These are phyloP conservation scores for Pangasianodon hypophthalmus DNA, from an alignment of 2,113 vertebrate genomes.

Conservation along the genomic window DNA sequence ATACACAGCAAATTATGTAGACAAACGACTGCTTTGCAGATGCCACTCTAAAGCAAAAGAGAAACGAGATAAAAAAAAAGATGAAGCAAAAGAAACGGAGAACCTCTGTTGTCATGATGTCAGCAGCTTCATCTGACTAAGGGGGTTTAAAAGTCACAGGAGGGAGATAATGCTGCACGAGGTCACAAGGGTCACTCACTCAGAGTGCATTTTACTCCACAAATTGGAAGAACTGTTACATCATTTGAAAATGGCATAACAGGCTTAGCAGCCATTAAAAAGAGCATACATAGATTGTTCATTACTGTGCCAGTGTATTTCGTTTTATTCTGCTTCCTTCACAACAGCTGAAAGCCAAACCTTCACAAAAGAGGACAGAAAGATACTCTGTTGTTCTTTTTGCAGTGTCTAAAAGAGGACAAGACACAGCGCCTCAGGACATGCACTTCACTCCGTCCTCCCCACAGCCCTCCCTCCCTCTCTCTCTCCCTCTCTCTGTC, in stretches of 20 bases:
- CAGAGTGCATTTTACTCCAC: conserved; percentile 50
- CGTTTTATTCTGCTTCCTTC: background rate
- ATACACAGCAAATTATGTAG: conserved; percentile 18
- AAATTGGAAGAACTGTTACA: conserved; percentile 39
- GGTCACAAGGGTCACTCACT: conserved; percentile 46
- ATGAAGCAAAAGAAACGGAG: background rate
- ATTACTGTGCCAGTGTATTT: background rate
- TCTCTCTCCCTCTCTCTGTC: background rate
- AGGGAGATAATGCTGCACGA: conserved; percentile 49
- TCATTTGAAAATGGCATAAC: conserved; percentile 34
- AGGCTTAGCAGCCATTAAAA: background rate
- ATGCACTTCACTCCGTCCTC: conserved; percentile 47
- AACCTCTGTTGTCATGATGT: background rate
- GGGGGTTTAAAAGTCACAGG: conserved; percentile 50
- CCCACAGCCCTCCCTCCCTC: conserved; percentile 20
- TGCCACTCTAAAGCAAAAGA: background rate
- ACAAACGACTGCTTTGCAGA: conserved; percentile 20
- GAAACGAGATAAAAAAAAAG: background rate
- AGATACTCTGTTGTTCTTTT: conserved; percentile 52
- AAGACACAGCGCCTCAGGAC: conserved; percentile 53
- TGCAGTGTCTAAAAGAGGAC: conserved; percentile 52
- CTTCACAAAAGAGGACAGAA: conserved; percentile 39
- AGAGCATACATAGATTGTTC: background rate
- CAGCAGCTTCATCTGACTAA: conserved; percentile 47
- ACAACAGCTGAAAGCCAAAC: conserved; percentile 3